A percentile compares a stretch with the other conserved stretches of the same genome.
Conservation (phyloP, 2,888 invertebrate genomes). For the Tinea semifulvella region DNA sequence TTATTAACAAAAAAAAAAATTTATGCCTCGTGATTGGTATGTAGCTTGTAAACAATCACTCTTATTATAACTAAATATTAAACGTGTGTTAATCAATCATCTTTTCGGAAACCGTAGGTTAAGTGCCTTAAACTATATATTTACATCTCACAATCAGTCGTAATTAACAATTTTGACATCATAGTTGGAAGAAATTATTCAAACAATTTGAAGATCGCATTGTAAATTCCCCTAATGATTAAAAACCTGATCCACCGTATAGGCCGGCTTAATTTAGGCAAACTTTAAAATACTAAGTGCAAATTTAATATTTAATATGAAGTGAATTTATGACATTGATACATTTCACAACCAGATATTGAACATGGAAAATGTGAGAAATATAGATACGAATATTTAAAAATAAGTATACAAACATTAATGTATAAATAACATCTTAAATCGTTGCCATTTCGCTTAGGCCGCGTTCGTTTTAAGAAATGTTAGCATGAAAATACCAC, state of each 20-base stretch:
- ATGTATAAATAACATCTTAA: too few relatives aligned
- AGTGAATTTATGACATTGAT: background rate
- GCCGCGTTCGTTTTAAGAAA: too few relatives aligned
- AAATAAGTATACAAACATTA: too few relatives aligned
- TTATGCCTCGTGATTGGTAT: too few relatives aligned
- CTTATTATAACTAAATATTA: too few relatives aligned
- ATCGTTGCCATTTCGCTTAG: too few relatives aligned
- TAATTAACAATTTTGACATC: conserved; percentile 24
- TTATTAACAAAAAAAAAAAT: too few relatives aligned
- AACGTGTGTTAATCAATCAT: too few relatives aligned
- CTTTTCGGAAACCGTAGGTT: too few relatives aligned
- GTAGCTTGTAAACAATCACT: too few relatives aligned
- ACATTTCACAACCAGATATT: background rate
- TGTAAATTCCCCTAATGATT: conserved; percentile 5
- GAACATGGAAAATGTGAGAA: background rate
- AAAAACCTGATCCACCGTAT: background rate
- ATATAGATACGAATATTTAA: too few relatives aligned
- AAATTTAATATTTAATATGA: background rate
- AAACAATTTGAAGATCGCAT: conserved; percentile 2
- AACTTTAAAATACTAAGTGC: background rate
- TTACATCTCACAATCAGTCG: conserved; percentile 65
- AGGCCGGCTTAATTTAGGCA: conserved; percentile 7
- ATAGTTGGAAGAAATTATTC: background rate
- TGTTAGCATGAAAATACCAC: too few relatives aligned
- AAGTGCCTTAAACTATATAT: conserved; percentile 57